Base-by-base conservation (phyloP, 2,113 vertebrate species). In the Strix aluco region DNA sequence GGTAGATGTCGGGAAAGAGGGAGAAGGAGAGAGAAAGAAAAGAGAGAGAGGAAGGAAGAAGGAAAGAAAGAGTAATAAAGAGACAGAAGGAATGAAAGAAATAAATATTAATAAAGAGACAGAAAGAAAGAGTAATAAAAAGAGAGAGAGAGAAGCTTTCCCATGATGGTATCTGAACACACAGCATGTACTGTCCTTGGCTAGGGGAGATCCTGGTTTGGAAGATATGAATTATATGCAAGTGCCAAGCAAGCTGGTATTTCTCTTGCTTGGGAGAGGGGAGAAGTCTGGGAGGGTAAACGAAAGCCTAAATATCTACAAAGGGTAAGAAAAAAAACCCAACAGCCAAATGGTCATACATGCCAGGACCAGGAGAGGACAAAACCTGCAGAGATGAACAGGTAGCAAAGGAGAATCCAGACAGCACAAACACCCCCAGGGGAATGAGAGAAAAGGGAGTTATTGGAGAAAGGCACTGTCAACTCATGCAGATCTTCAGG, bases 121-220 rank as follows among this genome's bases (percentile, higher is more conserved):
- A 14, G 4, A 27, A 46, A 40, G 7, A 13, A 23, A 22, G 5
- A 46, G 46, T 15, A 14, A 63, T 49, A 36, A 4, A 27, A 13
- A 15, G 20, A 34, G 27, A 19, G 14, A 8, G 5, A 42, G 4
- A 88, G 4, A 34, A 34, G 7, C 6, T 65, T 81, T 73, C 19
- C 15, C 23, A 10, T 20, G 26, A 36, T 38, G 27, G 36, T 23
- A 47, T 61, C 13, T 40, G 26, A 74, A 61, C 17, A 75, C 9
- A 62, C 13, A 58, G 10, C 36, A 38, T 36, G 16, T 58, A 29
- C 23, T 73, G 25, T 69, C 67, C 71, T 77, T 46, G 38, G 11
- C 26, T 85, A 46, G 80, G n/a, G 62, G 22, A 94, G 96, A 97
- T 94, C 97, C 95, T 96, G 96, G 97, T 97, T 97, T 97, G 97